Evolutionary conservation across 2,797 vertebrate genomes (phyloP).

Genomic region (Otolemur crassicaudatus): DNA sequence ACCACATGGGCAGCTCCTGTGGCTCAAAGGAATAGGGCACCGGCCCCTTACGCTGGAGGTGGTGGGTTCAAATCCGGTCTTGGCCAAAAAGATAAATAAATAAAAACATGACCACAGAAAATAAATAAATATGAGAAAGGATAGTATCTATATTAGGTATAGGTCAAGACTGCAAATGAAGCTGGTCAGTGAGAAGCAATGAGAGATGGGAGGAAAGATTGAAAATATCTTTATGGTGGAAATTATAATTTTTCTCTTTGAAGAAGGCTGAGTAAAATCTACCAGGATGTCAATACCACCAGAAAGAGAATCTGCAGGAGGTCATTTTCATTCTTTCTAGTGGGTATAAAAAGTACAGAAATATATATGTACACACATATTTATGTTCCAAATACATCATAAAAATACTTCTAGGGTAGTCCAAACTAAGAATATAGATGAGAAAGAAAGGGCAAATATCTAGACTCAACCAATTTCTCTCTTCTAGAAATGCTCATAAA

Average conservation of each 20-base stretch:
- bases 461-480: not conserved
- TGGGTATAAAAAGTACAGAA: not conserved
- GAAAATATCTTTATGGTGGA: not conserved
- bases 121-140: not conserved
- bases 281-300: not conserved
- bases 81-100: too few species aligned
- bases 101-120: not conserved
- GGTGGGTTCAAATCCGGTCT: too few species aligned
- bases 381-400: not conserved
- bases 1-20: too few species aligned
- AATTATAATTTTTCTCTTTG: constrained; percentile 1
- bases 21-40: too few species aligned
- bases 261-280: not conserved
- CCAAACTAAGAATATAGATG: not conserved
- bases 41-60: too few species aligned
- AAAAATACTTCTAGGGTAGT: not conserved
- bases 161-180: not conserved
- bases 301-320: not conserved
- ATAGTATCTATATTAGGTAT: not conserved
- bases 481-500: not conserved
- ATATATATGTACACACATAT: too few species aligned
- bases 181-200: not conserved
- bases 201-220: not conserved
- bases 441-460: not conserved
- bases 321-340: not conserved